Evolutionary conservation across 1,140 invertebrate species (phyloP).

Genomic region (Cydia amplana): DNA sequence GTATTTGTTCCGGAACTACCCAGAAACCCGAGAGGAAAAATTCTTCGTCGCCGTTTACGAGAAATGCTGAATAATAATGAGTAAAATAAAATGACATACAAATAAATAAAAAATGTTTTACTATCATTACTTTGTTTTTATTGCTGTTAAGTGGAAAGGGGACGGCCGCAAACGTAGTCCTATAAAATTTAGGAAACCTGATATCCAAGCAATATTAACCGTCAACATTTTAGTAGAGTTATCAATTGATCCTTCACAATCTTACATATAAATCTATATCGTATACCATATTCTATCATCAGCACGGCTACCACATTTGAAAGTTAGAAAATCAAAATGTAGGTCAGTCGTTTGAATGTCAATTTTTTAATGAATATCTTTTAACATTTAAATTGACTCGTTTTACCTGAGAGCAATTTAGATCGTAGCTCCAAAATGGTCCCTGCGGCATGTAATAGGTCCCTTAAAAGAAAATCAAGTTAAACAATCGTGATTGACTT

Average conservation of each 20-base stretch:
- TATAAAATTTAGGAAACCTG: too few relatives aligned
- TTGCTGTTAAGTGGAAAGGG: too few relatives aligned
- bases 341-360: conserved; percentile 47
- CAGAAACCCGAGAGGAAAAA: conserved; percentile 73
- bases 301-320: background rate
- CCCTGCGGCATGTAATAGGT: conserved; percentile 72
- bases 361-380: conserved; percentile 70
- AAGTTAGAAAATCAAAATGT: conserved; percentile 35
- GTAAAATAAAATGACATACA: background rate
- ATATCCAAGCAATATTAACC: too few relatives aligned
- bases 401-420: conserved; percentile 72
- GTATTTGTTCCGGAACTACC: conserved; percentile 77
- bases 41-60: conserved; percentile 59
- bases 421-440: conserved; percentile 62
- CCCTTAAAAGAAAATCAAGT: conserved; percentile 74
- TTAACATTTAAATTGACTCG: conserved; percentile 75
- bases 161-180: too few relatives aligned
- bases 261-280: too few relatives aligned
- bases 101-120: conserved; percentile 72
- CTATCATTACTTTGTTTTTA: background rate
- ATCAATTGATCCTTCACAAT: too few relatives aligned
- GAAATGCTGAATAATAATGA: conserved; percentile 45
- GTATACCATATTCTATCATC: too few relatives aligned
- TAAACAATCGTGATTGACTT: conserved; percentile 75
- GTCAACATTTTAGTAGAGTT: too few relatives aligned